Conservation (phyloP, 2,797 vertebrate genomes). For the Linurgus olivaceus region DNA sequence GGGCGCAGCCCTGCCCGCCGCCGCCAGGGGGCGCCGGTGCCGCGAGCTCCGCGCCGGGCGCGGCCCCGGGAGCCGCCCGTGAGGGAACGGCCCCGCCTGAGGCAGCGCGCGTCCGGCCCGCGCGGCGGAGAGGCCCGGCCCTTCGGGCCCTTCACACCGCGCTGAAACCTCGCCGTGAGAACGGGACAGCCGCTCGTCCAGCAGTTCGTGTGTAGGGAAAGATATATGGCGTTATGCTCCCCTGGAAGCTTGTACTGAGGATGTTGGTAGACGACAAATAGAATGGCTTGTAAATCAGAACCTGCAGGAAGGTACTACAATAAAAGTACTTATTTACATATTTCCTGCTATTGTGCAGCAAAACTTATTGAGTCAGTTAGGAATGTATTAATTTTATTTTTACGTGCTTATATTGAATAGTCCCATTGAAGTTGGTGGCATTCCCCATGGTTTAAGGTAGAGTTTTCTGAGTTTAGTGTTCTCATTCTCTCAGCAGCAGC, state of each 20-base stretch:
- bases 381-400: not conserved
- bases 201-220: not conserved
- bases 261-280: not conserved
- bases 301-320: constrained; percentile 6
- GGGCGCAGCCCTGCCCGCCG: not conserved
- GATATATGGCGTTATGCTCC: not conserved
- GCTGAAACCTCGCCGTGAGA: not conserved
- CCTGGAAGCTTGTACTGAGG: not conserved
- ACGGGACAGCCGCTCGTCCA: not conserved
- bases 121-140: fast-evolving
- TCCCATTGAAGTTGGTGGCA: not conserved
- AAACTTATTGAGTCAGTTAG: not conserved
- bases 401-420: not conserved
- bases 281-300: not conserved
- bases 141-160: too few species aligned
- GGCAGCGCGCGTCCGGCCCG: not conserved
- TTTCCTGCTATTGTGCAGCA: constrained; percentile 33
- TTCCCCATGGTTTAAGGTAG: not conserved
- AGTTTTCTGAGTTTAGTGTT: not conserved
- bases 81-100: fast-evolving
- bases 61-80: not conserved
- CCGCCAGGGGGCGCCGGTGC: not conserved
- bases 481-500: not conserved
- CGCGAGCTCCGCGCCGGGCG: not conserved
- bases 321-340: constrained; percentile 1